Evolutionary conservation across 1,140 invertebrate genomes (phyloP).

Genomic region (Caerostris extrusa): DNA sequence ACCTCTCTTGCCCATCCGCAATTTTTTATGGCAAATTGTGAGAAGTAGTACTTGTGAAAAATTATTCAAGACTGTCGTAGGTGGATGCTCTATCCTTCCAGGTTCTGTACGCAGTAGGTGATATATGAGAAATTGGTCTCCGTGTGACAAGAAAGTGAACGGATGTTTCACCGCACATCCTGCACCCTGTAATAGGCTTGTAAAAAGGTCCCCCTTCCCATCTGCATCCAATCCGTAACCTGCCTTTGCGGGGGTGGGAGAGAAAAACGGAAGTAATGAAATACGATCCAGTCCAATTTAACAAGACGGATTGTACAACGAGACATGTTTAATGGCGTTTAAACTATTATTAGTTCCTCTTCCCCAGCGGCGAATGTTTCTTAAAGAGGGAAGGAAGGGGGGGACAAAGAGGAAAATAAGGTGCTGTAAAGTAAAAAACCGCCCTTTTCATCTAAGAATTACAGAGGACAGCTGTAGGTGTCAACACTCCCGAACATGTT

Average conservation of each 20-base stretch:
- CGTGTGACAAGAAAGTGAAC: background rate
- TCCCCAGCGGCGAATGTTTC: background rate
- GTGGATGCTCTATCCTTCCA: too few species aligned
- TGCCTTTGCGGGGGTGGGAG: background rate
- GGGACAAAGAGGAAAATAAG: background rate
- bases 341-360: slow-evolving; percentile 63
- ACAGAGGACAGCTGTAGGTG: slow-evolving; percentile 63
- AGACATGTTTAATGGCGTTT: slow-evolving; percentile 59
- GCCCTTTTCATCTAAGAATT: slow-evolving; percentile 25
- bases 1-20: too few species aligned
- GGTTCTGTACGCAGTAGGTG: too few species aligned
- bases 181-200: background rate
- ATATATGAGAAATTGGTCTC: too few species aligned
- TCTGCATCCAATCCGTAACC: slow-evolving; percentile 38
- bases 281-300: slow-evolving; percentile 54
- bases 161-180: background rate
- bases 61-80: too few species aligned
- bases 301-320: slow-evolving; percentile 64
- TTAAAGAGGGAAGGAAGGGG: background rate
- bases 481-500: slow-evolving; percentile 31
- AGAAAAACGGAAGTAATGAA: slow-evolving; percentile 35
- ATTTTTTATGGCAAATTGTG: too few species aligned
- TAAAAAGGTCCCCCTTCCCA: background rate
- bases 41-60: too few species aligned
- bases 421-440: background rate